Conservation (phyloP, 2,113 vertebrate species). For the Pollachius pollachius region DNA sequence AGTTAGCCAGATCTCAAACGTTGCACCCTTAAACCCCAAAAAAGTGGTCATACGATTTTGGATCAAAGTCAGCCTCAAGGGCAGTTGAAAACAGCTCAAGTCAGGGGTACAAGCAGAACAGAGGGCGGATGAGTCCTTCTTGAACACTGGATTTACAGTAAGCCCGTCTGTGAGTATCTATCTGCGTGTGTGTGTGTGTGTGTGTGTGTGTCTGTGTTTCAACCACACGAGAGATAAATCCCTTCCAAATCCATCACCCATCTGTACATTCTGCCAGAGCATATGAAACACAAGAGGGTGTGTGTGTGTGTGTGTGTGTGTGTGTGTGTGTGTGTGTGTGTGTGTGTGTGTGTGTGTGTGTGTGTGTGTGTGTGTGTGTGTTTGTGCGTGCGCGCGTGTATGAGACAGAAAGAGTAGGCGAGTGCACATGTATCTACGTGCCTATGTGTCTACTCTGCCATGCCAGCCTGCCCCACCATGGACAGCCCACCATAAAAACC, state of each 20-base stretch:
- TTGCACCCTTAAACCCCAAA: no score
- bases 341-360: not conserved
- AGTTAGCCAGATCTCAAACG: no score
- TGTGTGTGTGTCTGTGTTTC: slow-evolving; percentile 9
- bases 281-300: slow-evolving; percentile 14
- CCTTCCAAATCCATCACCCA: slow-evolving; percentile 28
- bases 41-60: no score
- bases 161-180: not conserved
- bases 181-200: not conserved
- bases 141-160: slow-evolving; percentile 17
- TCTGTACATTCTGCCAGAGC: slow-evolving; percentile 21
- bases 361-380: slow-evolving; percentile 2
- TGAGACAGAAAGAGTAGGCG: no score
- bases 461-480: not conserved
- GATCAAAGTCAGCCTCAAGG: slow-evolving; percentile 6
- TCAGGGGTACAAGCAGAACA: slow-evolving; percentile 16
- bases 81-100: slow-evolving; percentile 10
- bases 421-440: not conserved
- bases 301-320: not conserved
- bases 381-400: no score
- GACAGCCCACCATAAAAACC: slow-evolving; percentile 27
- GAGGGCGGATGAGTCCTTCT: slow-evolving; percentile 19
- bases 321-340: no score
- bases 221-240: slow-evolving; percentile 30
- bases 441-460: not conserved